Conservation (phyloP, 2,797 vertebrate species). For the Phrynocephalus vlangalii region DNA sequence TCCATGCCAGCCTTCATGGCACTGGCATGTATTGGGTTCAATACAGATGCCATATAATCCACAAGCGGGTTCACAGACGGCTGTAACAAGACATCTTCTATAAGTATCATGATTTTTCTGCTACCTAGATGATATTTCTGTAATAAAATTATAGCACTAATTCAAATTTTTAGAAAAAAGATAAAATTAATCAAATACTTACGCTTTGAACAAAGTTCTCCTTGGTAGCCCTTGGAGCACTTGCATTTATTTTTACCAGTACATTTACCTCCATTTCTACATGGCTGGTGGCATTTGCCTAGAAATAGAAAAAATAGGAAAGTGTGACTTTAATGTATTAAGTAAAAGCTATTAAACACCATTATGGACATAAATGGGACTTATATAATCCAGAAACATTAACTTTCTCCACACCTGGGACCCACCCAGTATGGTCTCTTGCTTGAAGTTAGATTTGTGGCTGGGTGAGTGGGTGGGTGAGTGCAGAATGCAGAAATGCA, state of each 20-base stretch:
- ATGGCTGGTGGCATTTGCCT: slow-evolving; percentile 89
- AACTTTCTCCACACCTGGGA: neutral
- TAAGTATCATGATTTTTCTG: neutral
- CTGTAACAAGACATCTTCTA: slow-evolving; percentile 68
- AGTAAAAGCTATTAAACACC: neutral
- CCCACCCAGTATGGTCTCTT: too few species aligned
- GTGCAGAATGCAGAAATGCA: too few species aligned
- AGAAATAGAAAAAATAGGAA: slow-evolving; percentile 39
- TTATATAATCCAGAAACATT: neutral
- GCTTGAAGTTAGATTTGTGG: neutral
- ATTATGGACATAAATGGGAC: neutral
- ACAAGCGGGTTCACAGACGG: slow-evolving; percentile 88
- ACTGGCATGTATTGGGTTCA: slow-evolving; percentile 89
- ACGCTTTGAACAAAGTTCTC: slow-evolving; percentile 90
- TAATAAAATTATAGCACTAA: neutral
- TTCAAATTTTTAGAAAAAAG: neutral
- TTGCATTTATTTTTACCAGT: slow-evolving; percentile 91
- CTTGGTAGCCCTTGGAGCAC: slow-evolving; percentile 90
- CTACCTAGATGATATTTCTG: neutral
- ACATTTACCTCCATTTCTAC: slow-evolving; percentile 90
- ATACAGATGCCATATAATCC: slow-evolving; percentile 84
- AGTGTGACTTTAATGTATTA: slow-evolving; percentile 19
- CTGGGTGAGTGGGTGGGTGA: too few species aligned
- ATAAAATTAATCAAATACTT: slow-evolving; percentile 60
- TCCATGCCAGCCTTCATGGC: slow-evolving; percentile 88